Evolutionary conservation across 2,888 invertebrate genomes (phyloP).

Genomic region (Phytoseiulus persimilis): DNA sequence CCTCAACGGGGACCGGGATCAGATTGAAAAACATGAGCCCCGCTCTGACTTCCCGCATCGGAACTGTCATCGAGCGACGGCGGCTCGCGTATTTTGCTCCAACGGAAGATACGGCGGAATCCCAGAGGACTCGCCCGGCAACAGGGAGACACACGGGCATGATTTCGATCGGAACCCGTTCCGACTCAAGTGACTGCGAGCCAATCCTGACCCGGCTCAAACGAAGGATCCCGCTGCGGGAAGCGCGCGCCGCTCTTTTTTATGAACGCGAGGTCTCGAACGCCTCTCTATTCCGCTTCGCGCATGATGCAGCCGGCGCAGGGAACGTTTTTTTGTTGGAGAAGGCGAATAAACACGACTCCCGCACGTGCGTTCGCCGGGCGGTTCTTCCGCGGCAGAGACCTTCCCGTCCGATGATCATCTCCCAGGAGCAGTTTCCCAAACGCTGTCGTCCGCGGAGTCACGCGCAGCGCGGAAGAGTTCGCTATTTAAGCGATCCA

Average conservation of each 20-base stretch:
- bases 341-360: neutral
- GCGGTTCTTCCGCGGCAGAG: no score
- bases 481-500: no score
- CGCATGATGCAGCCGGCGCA: neutral
- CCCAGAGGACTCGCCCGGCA: neutral
- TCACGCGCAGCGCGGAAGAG: no score
- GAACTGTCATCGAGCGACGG: neutral
- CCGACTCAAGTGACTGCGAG: neutral
- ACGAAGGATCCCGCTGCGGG: neutral
- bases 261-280: neutral
- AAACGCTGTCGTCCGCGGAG: no score
- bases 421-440: no score
- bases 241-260: neutral
- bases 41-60: neutral
- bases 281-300: neutral
- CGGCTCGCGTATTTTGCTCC: neutral
- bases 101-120: neutral
- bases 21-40: neutral
- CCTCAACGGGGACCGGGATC: neutral
- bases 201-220: neutral
- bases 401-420: no score
- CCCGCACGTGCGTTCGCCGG: no score
- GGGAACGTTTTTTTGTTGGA: neutral
- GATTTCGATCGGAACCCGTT: neutral
- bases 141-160: neutral